Evolutionary conservation across 2,113 vertebrate genomes (phyloP).

Genomic region (Amblyopsis rosae): DNA sequence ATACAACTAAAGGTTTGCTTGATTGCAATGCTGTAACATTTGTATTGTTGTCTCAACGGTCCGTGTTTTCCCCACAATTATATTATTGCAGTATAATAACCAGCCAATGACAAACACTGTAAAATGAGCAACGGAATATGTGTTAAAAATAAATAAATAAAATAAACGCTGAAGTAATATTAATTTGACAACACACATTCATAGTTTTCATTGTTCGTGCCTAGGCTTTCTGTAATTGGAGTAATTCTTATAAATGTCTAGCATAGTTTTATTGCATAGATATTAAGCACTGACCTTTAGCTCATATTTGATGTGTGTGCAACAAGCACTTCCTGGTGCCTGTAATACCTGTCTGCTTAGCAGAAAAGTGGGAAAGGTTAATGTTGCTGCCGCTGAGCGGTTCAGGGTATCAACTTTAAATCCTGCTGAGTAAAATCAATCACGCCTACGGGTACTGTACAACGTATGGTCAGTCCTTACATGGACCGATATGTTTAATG

Average conservation of each 20-base stretch:
- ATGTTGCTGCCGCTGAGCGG: slow-evolving; percentile 37
- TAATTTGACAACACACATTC: neutral
- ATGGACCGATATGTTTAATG: slow-evolving; percentile 3
- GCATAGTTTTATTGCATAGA: slow-evolving; percentile 1
- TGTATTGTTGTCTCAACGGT: too few relatives aligned
- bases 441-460: slow-evolving; percentile 33
- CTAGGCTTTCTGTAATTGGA: neutral
- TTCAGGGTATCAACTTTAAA: slow-evolving; percentile 54
- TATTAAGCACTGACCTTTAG: slow-evolving; percentile 54
- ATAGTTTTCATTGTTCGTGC: neutral
- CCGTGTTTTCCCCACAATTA: too few relatives aligned
- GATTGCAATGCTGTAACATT: too few relatives aligned
- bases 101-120: too few relatives aligned
- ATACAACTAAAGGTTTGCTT: too few relatives aligned
- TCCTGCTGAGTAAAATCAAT: slow-evolving; percentile 64
- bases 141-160: too few relatives aligned
- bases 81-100: too few relatives aligned
- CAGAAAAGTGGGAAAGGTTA: slow-evolving; percentile 63
- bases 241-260: neutral
- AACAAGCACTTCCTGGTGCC: slow-evolving; percentile 37
- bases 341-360: slow-evolving; percentile 62
- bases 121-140: too few relatives aligned
- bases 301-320: slow-evolving; percentile 55
- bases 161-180: neutral
- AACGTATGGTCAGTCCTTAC: slow-evolving; percentile 19